A percentile compares a stretch with the other conserved stretches of the same genome.
phyloP scores from a whole-genome alignment of 2,888 invertebrate species.

The Harpagoxenus sublaevis region DNA sequence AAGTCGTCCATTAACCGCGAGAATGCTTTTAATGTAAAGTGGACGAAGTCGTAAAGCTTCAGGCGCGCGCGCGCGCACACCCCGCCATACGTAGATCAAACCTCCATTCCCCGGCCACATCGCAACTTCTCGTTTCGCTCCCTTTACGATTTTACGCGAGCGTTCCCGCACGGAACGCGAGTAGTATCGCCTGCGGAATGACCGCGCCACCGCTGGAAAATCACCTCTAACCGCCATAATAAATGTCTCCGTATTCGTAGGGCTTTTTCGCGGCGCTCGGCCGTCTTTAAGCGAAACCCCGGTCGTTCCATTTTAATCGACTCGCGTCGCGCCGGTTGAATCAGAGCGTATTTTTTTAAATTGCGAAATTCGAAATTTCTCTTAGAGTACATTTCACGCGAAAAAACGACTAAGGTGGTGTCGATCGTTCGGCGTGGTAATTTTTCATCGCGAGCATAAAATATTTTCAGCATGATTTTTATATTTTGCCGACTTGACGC shows the following conservation, averaged over 20 bases:
- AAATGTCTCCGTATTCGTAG: constrained; percentile 46
- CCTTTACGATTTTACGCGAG: constrained; percentile 67
- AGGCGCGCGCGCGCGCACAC: constrained; percentile 1
- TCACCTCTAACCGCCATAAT: constrained; percentile 62
- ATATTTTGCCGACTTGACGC: not conserved
- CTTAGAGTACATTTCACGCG: not conserved
- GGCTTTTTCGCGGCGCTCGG: not conserved
- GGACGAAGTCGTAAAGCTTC: constrained; percentile 75
- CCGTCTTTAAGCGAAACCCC: not conserved
- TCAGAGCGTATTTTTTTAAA: constrained; percentile 24
- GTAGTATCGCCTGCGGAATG: constrained; percentile 48
- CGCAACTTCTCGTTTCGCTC: constrained; percentile 60
- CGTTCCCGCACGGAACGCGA: constrained; percentile 33
- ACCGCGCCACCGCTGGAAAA: constrained; percentile 54
- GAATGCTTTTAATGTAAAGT: constrained; percentile 79
- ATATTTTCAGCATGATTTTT: not conserved
- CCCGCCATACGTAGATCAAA: constrained; percentile 73
- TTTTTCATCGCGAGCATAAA: not conserved
- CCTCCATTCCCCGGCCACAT: constrained; percentile 46
- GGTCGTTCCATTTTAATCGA: constrained; percentile 43
- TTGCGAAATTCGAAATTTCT: constrained; percentile 21
- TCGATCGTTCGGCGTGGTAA: not conserved
- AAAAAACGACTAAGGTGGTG: not conserved
- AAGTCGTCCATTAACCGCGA: constrained; percentile 77
- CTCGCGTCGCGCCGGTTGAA: constrained; percentile 4